Evolutionary conservation across 2,797 vertebrate genomes (phyloP).

Genomic region (Microctenopoma stevenorrisi): DNA sequence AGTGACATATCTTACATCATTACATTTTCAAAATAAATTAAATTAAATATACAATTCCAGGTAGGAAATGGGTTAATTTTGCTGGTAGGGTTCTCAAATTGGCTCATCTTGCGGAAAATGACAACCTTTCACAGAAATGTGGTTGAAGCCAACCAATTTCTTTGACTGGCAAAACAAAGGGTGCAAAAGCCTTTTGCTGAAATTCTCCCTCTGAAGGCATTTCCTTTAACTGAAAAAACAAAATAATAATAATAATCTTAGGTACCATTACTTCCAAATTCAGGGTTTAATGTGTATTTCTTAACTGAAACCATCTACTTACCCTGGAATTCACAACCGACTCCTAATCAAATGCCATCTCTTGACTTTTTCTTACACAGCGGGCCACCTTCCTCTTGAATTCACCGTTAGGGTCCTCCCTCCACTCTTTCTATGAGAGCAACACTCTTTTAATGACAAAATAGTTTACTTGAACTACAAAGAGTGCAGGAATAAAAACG

Average conservation of each 20-base stretch:
- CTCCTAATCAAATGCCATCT: slow-evolving; percentile 85
- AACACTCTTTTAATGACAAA: slow-evolving; percentile 18
- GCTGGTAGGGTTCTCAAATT: slow-evolving; percentile 82
- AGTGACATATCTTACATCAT: slow-evolving; percentile 88
- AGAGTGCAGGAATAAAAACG: not conserved
- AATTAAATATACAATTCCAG: slow-evolving; percentile 87
- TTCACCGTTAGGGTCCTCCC: slow-evolving; percentile 87
- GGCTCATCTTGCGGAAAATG: slow-evolving; percentile 77
- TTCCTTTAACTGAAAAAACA: slow-evolving; percentile 74
- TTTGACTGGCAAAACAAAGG: slow-evolving; percentile 83
- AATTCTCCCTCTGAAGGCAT: slow-evolving; percentile 78
- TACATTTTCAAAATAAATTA: slow-evolving; percentile 85
- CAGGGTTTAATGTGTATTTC: not conserved
- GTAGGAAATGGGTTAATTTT: slow-evolving; percentile 80
- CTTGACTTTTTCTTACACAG: slow-evolving; percentile 89
- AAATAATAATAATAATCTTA: not conserved
- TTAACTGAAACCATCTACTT: slow-evolving; percentile 29
- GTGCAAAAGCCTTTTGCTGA: slow-evolving; percentile 80
- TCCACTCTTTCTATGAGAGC: slow-evolving; percentile 84
- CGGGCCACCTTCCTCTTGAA: slow-evolving; percentile 88
- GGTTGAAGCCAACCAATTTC: slow-evolving; percentile 75
- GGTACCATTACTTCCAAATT: slow-evolving; percentile 4
- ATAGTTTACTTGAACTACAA: not conserved
- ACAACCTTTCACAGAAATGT: slow-evolving; percentile 75
- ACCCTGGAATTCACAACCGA: slow-evolving; percentile 76